phyloP scores from a whole-genome alignment of 2,888 invertebrate species.

The Leucophenga montana region DNA sequence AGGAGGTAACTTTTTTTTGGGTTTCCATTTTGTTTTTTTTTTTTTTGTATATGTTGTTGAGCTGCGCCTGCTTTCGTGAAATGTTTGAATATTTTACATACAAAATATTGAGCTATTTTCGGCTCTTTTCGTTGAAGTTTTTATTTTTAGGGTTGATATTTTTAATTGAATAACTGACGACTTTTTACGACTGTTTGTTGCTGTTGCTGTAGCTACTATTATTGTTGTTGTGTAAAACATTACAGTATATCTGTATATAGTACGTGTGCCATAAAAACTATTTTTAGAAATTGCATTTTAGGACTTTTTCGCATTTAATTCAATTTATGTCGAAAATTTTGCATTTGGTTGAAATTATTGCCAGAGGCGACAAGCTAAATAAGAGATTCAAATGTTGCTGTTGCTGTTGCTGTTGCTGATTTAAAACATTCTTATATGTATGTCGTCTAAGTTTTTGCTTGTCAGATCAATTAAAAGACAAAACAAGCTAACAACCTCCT shows the following conservation, averaged over 20 bases:
- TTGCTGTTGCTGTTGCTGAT: no score
- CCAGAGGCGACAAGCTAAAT: no score
- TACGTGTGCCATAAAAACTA: neutral
- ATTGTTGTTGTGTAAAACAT: conserved; percentile 32
- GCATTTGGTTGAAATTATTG: no score
- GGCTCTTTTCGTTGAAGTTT: neutral
- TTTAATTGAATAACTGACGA: conserved; percentile 59
- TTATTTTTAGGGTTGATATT: conserved; percentile 22
- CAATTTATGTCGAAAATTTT: no score
- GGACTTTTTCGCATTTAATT: no score
- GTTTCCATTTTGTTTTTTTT: neutral
- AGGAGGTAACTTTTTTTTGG: neutral
- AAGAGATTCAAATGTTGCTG: no score
- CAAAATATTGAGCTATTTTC: neutral
- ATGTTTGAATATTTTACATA: no score
- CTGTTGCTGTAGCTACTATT: neutral
- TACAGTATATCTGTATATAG: neutral
- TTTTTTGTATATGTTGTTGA: neutral
- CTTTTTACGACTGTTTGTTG: conserved; percentile 42
- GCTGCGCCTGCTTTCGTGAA: neutral
- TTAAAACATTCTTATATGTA: no score
- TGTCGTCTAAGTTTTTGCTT: no score
- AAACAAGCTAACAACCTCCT: no score
- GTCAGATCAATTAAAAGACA: no score
- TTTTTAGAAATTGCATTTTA: neutral